These are phyloP conservation scores for Salarias fasciatus DNA, from an alignment of 2,797 vertebrate species.

Conservation along the genomic window DNA sequence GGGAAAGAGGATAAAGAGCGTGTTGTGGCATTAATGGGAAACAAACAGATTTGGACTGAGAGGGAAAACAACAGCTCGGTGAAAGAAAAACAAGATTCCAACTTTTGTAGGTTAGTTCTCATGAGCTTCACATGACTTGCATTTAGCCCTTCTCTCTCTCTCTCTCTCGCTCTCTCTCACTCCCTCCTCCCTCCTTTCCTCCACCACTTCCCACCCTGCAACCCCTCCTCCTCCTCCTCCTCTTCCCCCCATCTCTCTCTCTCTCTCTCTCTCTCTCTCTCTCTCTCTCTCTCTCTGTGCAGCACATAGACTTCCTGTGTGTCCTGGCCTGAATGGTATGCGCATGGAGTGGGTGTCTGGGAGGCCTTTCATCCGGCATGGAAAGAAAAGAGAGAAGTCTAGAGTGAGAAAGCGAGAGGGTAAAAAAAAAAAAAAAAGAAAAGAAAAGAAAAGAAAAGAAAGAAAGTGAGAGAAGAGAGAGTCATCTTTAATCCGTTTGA, in stretches of 20 bases:
- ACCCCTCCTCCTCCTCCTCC: slow-evolving; percentile 3
- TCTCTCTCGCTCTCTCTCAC: slow-evolving; percentile 9
- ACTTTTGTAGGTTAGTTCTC: slow-evolving; percentile 78
- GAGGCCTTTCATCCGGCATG: slow-evolving; percentile 85
- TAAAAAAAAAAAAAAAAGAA: slow-evolving; percentile 12
- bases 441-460: slow-evolving; percentile 62
- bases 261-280: slow-evolving; percentile 49
- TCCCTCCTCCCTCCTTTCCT: slow-evolving; percentile 22
- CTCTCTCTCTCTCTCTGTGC: no score
- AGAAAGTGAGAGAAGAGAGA: slow-evolving; percentile 74
- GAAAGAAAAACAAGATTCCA: slow-evolving; percentile 68
- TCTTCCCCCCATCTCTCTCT: slow-evolving; percentile 35
- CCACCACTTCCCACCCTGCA: slow-evolving; percentile 34
- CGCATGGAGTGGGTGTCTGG: slow-evolving; percentile 85
- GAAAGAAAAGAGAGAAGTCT: slow-evolving; percentile 68
- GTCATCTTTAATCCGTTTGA: slow-evolving; percentile 84
- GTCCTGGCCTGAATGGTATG: slow-evolving; percentile 86
- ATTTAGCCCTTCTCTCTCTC: slow-evolving; percentile 65
- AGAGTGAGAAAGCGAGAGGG: slow-evolving; percentile 36
- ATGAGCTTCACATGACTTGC: slow-evolving; percentile 85
- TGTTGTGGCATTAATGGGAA: slow-evolving; percentile 19
- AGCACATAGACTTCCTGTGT: slow-evolving; percentile 87
- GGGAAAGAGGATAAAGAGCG: slow-evolving; percentile 9
- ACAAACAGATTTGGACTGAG: slow-evolving; percentile 17
- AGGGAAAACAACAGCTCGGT: slow-evolving; percentile 26